Evolutionary conservation across 2,113 vertebrate genomes (phyloP).

Genomic region (Bos taurus): DNA sequence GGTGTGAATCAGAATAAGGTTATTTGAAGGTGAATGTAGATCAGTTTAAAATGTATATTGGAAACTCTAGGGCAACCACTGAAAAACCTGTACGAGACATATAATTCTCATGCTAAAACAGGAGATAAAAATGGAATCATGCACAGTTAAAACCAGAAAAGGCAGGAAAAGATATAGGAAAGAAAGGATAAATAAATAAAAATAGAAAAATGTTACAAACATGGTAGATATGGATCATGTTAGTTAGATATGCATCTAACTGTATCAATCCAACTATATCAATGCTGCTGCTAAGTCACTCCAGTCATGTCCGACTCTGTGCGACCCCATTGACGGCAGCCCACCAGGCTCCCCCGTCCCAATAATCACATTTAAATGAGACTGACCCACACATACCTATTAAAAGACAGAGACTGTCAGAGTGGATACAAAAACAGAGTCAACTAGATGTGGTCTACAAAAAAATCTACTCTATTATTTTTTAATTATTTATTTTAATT

Average conservation of each 20-base stretch:
- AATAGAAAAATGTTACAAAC: not conserved
- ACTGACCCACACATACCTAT: not conserved
- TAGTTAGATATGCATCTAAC: not conserved
- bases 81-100: not conserved
- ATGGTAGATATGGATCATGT: not conserved
- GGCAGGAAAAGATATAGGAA: not conserved
- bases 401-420: not conserved
- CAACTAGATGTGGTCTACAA: not conserved
- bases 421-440: not conserved
- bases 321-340: too few species aligned
- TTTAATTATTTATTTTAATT: not conserved
- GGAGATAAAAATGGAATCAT: not conserved
- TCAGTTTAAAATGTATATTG: not conserved
- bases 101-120: not conserved
- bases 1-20: not conserved
- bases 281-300: too few species aligned
- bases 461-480: not conserved
- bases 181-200: not conserved
- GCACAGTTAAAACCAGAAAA: not conserved
- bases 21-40: not conserved
- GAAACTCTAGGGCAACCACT: not conserved
- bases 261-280: not conserved
- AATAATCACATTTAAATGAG: not conserved
- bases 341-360: too few species aligned
- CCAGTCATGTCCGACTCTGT: too few species aligned